These are phyloP conservation scores for Scaptomyza tumidula DNA, from an alignment of 2,888 invertebrate species.

Conservation along the genomic window DNA sequence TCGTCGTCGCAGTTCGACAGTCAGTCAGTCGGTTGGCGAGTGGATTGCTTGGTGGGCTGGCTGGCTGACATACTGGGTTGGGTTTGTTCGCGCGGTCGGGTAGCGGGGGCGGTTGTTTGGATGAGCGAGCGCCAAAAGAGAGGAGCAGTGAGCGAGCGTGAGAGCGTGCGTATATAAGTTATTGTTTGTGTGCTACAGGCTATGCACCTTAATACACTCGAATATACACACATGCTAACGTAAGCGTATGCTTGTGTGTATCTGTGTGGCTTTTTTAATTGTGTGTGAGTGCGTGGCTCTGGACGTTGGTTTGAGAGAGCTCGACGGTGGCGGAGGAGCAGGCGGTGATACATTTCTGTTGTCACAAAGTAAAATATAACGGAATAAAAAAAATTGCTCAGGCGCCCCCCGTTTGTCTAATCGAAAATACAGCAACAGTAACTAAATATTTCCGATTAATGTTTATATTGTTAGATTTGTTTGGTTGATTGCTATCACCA, in stretches of 20 bases:
- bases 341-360: conserved; percentile 75
- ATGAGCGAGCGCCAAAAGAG: conserved; percentile 56
- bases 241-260: conserved; percentile 1
- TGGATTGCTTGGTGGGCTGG: conserved; percentile 42
- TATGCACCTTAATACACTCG: conserved; percentile 56
- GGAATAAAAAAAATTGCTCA: conserved; percentile 54
- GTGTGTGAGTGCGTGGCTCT: conserved; percentile 51
- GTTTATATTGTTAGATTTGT: conserved; percentile 21
- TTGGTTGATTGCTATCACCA: conserved; percentile 43
- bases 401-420: conserved; percentile 2
- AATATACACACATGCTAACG: conserved; percentile 18
- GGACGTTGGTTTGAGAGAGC: conserved; percentile 24
- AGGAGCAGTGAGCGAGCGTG: conserved; percentile 40
- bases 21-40: conserved; percentile 54
- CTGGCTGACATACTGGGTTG: conserved; percentile 27
- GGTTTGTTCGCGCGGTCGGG: conserved; percentile 21
- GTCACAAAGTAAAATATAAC: conserved; percentile 78
- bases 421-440: conserved; percentile 28
- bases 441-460: conserved; percentile 27
- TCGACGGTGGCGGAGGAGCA: conserved; percentile 20
- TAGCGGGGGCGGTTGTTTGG: conserved; percentile 44
- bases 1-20: conserved; percentile 45
- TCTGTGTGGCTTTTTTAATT: conserved; percentile 23
- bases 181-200: conserved; percentile 56
- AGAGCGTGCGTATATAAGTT: conserved; percentile 52